Conservation (phyloP, 2,888 invertebrate species). For the Acleris literana region DNA sequence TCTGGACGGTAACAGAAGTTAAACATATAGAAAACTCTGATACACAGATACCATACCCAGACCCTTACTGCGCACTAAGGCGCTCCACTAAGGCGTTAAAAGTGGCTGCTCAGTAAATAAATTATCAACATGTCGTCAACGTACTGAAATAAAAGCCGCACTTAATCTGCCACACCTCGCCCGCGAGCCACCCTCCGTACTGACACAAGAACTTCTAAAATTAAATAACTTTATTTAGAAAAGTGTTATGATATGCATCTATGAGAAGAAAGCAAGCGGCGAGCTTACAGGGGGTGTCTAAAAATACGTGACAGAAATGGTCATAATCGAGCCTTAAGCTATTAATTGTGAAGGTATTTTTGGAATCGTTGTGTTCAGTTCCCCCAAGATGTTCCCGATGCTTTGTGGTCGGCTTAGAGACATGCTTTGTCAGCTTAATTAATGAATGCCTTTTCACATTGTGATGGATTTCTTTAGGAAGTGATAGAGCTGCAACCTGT, state of each 20-base stretch:
- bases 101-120: slow-evolving; percentile 24
- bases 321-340: slow-evolving; percentile 17
- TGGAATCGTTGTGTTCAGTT: slow-evolving; percentile 2
- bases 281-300: slow-evolving; percentile 36
- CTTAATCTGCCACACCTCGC: slow-evolving; percentile 41
- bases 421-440: no score
- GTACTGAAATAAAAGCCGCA: slow-evolving; percentile 44
- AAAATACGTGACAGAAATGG: slow-evolving; percentile 20
- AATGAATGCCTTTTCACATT: no score
- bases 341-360: slow-evolving; percentile 21
- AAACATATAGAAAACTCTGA: no score
- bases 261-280: slow-evolving; percentile 41
- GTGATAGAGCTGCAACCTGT: no score
- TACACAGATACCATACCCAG: not conserved
- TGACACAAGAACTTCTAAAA: slow-evolving; percentile 48
- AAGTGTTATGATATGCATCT: slow-evolving; percentile 46
- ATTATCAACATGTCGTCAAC: slow-evolving; percentile 50
- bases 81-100: not conserved
- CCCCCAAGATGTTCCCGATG: no score
- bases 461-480: no score
- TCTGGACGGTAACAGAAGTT: no score
- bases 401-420: no score
- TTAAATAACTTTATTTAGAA: slow-evolving; percentile 51
- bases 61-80: not conserved
- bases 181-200: slow-evolving; percentile 42